Evolutionary conservation across 2,797 vertebrate species (phyloP).

Genomic region (Danio kyathit): DNA sequence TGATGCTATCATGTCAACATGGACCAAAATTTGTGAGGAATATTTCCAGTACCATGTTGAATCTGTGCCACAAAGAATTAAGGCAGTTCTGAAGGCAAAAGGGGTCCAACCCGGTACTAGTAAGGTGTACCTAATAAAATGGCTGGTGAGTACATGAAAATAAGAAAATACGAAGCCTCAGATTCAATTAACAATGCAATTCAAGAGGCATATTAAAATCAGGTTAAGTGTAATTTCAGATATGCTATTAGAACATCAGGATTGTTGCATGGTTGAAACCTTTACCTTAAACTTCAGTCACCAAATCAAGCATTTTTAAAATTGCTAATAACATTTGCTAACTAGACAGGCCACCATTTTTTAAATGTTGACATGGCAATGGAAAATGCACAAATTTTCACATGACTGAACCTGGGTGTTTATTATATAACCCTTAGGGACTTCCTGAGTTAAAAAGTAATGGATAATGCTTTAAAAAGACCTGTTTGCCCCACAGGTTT

Average conservation of each 20-base stretch:
- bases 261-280: neutral
- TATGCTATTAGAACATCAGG: constrained; percentile 14
- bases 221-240: neutral
- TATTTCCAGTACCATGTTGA: no score
- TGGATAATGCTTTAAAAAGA: neutral
- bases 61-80: no score
- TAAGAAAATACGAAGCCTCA: no score
- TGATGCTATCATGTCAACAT: no score
- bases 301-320: neutral
- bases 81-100: no score
- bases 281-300: neutral
- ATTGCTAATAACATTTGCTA: neutral
- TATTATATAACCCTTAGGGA: neutral
- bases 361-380: no score
- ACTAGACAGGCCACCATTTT: no score
- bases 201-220: neutral
- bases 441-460: neutral
- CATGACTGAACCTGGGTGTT: constrained; percentile 11
- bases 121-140: no score
- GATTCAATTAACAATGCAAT: no score
- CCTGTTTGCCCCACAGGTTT: neutral
- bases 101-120: no score
- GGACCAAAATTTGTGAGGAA: no score
- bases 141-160: no score
- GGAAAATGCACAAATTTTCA: constrained; percentile 21